phyloP scores from a whole-genome alignment of 2,797 vertebrate species.

The Megalops cyprinoides region DNA sequence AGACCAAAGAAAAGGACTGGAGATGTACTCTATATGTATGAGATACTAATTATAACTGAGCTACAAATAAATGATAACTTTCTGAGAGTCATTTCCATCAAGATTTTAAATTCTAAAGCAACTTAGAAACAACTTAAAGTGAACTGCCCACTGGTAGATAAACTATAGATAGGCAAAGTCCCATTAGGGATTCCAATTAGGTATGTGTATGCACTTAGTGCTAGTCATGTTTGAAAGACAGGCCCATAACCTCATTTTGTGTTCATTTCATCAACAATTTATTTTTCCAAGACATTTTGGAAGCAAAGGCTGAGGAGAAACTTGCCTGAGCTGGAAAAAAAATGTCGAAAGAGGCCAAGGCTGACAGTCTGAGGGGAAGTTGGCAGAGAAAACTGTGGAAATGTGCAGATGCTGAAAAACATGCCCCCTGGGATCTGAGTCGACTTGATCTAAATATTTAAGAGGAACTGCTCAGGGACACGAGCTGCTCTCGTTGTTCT shows the following conservation, averaged over 20 bases:
- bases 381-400: background rate
- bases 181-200: background rate
- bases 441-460: constrained; percentile 12
- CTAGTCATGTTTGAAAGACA: background rate
- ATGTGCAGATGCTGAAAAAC: background rate
- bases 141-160: background rate
- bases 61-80: background rate
- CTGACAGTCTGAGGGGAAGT: constrained; percentile 1
- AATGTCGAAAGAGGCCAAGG: background rate
- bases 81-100: too few species aligned
- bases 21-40: background rate
- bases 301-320: background rate
- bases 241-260: background rate
- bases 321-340: background rate
- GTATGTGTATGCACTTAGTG: background rate
- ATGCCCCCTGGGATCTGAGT: background rate
- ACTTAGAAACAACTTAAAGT: background rate
- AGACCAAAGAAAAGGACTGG: background rate
- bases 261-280: background rate
- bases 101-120: background rate
- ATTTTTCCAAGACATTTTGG: constrained; percentile 6
- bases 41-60: background rate
- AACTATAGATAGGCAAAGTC: too few species aligned
- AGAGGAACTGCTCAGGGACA: background rate
- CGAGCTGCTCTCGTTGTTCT: background rate